Evolutionary conservation across 2,888 invertebrate genomes (phyloP), one percentile per base, ranked within the genome.

Genomic region (Adelognathus sp.): DNA sequence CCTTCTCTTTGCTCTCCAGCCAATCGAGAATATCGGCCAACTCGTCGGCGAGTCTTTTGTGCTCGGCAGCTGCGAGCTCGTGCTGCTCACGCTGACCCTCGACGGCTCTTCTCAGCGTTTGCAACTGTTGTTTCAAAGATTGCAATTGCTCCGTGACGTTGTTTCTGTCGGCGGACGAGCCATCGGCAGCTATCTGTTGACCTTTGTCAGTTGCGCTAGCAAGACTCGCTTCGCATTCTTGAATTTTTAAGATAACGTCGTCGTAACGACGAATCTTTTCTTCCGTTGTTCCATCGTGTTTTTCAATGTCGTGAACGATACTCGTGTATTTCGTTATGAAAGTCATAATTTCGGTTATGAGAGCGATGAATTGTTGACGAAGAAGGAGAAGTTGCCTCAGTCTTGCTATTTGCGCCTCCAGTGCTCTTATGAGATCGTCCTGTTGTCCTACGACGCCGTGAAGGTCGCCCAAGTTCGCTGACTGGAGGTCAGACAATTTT

Each of bases 181-280:
- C 97, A 92, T 98, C 98, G 0, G 96, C 95, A 0, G 97, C 97
- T 33, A 98, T 98, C 90, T 97, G 97, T 87, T 97, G 97, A 0
- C 98, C 98, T 90, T 98, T 98, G 88, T 98, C 98, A 11, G 95
- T 95, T 0, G 98, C 97, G 3, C 96, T 95, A 0, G 97, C 96
- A 6, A 98, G 92, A 36, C 96, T 93, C 7, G 97, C 98, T 91
- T 98, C 98, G 89, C 97, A 97, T 86, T 97, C 97, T 92, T 97
- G 97, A 66, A 98, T 97, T 88, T 96, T 97, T 0, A 94, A 92
- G 80, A 98, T 96, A 0, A 97, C 95, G 82, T 97, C 96, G 87
- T 97, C 97, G 86, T 97, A 98, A 66, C 96, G 95, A 86, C 96
- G 96, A 64, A 98, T 97, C 89, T 97, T 97, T 46, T 97, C 97